A percentile compares a stretch with the other conserved stretches of the same genome.
Conservation (phyloP, 2,113 vertebrate species). For the Blennius ocellaris region DNA sequence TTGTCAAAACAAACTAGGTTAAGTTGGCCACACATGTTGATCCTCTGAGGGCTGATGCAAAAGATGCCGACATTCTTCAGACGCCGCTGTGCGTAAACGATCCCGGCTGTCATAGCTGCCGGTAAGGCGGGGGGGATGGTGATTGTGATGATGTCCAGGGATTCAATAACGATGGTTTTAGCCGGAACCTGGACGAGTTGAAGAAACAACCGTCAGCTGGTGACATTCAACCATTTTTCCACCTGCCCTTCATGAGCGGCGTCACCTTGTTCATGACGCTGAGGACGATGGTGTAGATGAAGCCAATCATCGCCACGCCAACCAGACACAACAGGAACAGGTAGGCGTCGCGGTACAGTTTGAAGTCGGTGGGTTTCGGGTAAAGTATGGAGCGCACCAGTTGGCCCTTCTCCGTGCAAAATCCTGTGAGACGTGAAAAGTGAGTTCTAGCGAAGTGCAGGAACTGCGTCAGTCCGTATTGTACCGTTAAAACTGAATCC, state of each 20-base stretch:
- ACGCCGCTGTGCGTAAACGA: slow-evolving; percentile 95
- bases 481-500: neutral
- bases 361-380: slow-evolving; percentile 97
- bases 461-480: neutral
- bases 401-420: slow-evolving; percentile 95
- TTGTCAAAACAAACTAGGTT: slow-evolving; percentile 98
- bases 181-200: slow-evolving; percentile 82
- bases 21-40: slow-evolving; percentile 97
- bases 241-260: neutral
- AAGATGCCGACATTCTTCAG: slow-evolving; percentile 93
- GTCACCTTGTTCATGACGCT: slow-evolving; percentile 90
- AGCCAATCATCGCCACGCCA: slow-evolving; percentile 90
- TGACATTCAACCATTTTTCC: neutral
- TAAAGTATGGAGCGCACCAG: slow-evolving; percentile 95
- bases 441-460: no score
- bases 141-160: slow-evolving; percentile 96
- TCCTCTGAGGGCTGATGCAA: slow-evolving; percentile 97
- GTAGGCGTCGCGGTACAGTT: slow-evolving; percentile 95
- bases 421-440: slow-evolving; percentile 81
- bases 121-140: slow-evolving; percentile 96
- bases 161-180: slow-evolving; percentile 88
- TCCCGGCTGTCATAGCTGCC: slow-evolving; percentile 95
- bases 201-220: neutral
- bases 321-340: slow-evolving; percentile 94
- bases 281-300: slow-evolving; percentile 91